A percentile compares a stretch with the other conserved stretches of the same genome.
Conservation (phyloP, 2,113 vertebrate species). For the Perca fluviatilis region DNA sequence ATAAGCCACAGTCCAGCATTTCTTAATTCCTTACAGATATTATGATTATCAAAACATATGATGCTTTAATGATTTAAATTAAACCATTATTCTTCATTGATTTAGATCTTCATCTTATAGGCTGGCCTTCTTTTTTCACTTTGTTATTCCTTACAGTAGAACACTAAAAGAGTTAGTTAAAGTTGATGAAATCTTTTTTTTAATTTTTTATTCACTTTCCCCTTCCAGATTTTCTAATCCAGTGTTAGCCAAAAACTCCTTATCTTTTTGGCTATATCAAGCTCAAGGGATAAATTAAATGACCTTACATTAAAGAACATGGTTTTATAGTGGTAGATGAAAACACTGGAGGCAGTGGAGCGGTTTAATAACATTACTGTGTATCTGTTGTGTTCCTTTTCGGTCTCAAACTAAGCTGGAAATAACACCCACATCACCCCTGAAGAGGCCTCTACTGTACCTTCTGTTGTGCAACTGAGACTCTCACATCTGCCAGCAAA, state of each 20-base stretch:
- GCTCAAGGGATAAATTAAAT: slow-evolving; percentile 28
- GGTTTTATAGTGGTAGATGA: slow-evolving; percentile 3
- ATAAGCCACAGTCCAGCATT: background rate
- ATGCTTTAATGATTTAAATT: background rate
- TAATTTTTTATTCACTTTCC: background rate
- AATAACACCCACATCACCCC: slow-evolving; percentile 47
- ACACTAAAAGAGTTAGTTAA: background rate
- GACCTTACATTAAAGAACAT: slow-evolving; percentile 29
- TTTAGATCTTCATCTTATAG: background rate
- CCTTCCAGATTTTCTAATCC: background rate
- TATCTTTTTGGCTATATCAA: background rate
- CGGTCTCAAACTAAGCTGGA: slow-evolving; percentile 20
- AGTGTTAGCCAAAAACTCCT: slow-evolving; percentile 1
- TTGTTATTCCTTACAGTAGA: background rate
- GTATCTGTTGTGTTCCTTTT: slow-evolving; percentile 12
- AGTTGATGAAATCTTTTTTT: background rate
- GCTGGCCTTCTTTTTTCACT: background rate
- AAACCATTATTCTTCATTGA: background rate
- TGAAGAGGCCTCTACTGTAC: slow-evolving; percentile 26
- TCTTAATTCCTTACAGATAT: background rate
- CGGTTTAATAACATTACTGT: slow-evolving; percentile 11
- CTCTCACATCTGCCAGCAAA: slow-evolving; percentile 40
- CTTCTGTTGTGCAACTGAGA: slow-evolving; percentile 54
- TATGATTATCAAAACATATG: background rate
- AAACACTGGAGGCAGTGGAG: slow-evolving; percentile 19